Percentiles rank a stretch among this genome's conserved stretches.
Evolutionary conservation across 53 echinoderm and acorn worm species (phyloP).

Genomic region (Actinopyga echinites): DNA sequence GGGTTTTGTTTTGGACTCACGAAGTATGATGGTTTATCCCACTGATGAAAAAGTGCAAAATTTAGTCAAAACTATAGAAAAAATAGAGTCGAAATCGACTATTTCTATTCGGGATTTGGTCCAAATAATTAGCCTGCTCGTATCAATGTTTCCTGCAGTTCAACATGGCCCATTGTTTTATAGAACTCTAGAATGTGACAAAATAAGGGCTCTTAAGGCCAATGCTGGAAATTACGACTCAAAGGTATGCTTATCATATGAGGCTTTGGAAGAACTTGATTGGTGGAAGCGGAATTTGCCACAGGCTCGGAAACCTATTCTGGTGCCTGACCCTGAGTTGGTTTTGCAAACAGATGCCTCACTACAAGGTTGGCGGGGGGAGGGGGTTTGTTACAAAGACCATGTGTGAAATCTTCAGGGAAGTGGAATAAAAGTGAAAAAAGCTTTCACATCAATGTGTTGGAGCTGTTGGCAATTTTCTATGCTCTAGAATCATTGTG

Average conservation of each 20-base stretch:
- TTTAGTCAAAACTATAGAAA: background rate
- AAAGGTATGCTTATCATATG: constrained; percentile 37
- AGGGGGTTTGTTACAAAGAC: constrained; percentile 3
- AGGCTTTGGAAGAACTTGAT: constrained; percentile 34
- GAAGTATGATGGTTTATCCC: constrained; percentile 31
- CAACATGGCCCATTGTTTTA: background rate
- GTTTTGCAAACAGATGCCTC: constrained; percentile 47
- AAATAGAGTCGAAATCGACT: background rate
- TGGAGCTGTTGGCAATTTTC: constrained; percentile 46
- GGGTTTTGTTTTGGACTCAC: constrained; percentile 46
- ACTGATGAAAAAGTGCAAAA: background rate
- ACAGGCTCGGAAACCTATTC: background rate
- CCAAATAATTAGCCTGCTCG: background rate
- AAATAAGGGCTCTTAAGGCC: background rate
- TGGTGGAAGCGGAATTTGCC: constrained; percentile 58
- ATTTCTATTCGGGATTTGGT: background rate
- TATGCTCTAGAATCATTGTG: constrained; percentile 43
- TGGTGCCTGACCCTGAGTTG: background rate
- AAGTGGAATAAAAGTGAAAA: constrained; percentile 42
- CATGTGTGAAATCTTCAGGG: constrained; percentile 25
- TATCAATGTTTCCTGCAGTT: background rate
- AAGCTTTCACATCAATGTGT: constrained; percentile 41
- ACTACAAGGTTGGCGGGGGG: constrained; percentile 51
- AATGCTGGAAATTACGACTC: constrained; percentile 30
- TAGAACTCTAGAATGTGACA: background rate